A percentile compares a stretch with the other conserved stretches of the same genome.
phyloP scores from a whole-genome alignment of 1,140 invertebrate genomes.

The Aphaenogaster ashmeadi region DNA sequence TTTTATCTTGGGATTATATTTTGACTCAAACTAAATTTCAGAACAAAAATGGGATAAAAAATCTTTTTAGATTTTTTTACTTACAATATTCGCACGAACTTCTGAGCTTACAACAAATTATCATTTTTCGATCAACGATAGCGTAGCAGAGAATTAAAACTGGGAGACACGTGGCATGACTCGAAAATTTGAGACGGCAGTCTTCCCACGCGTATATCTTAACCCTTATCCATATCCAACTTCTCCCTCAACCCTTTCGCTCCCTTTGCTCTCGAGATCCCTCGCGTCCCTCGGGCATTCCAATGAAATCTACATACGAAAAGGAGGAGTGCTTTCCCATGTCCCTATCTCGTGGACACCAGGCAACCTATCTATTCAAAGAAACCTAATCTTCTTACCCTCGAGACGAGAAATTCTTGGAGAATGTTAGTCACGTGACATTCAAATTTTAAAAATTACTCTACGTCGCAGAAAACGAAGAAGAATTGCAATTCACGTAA shows the following conservation, averaged over 20 bases:
- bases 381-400: slow-evolving; percentile 76
- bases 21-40: not conserved
- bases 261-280: slow-evolving; percentile 70
- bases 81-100: not conserved
- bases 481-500: slow-evolving; percentile 46
- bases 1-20: not conserved
- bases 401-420: slow-evolving; percentile 67
- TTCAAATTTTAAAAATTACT: slow-evolving; percentile 67
- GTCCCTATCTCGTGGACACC: slow-evolving; percentile 76
- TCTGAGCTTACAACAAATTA: not conserved
- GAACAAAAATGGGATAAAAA: not conserved
- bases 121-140: not conserved
- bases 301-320: slow-evolving; percentile 79
- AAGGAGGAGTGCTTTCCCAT: slow-evolving; percentile 80
- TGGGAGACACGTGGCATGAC: slow-evolving; percentile 73
- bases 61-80: not conserved
- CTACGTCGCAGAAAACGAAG: slow-evolving; percentile 10
- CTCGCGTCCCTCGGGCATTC: slow-evolving; percentile 71
- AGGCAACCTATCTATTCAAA: slow-evolving; percentile 74
- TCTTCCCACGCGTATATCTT: slow-evolving; percentile 79
- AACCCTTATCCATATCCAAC: slow-evolving; percentile 74
- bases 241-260: slow-evolving; percentile 74
- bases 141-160: slow-evolving; percentile 50
- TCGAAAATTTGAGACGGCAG: slow-evolving; percentile 67
- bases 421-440: slow-evolving; percentile 72